These are phyloP conservation scores for Speoplatyrhinus poulsoni DNA, from an alignment of 2,113 vertebrate species.

Conservation along the genomic window DNA sequence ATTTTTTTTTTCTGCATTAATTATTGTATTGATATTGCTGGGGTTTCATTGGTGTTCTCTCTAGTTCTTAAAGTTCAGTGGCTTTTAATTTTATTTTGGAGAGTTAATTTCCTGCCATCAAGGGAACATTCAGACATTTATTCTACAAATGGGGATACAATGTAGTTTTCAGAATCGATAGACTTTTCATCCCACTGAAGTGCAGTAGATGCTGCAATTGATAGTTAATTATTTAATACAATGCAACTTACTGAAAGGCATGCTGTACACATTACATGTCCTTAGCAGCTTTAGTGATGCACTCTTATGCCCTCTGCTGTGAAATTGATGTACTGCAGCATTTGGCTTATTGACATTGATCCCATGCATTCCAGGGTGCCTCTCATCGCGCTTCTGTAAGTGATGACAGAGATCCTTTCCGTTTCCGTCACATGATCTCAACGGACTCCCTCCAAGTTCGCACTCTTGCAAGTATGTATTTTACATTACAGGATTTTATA, in stretches of 20 bases:
- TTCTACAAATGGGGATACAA: too few species aligned
- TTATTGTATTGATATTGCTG: not conserved
- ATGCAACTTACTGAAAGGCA: too few species aligned
- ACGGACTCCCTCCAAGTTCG: conserved; percentile 91
- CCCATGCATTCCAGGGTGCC: conserved; percentile 75
- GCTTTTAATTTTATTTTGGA: not conserved
- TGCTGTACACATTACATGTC: not conserved
- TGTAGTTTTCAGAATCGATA: not conserved
- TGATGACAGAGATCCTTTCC: conserved; percentile 91
- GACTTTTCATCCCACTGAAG: too few species aligned
- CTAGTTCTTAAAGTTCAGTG: not conserved
- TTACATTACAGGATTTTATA: not conserved
- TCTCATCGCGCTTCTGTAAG: conserved; percentile 86
- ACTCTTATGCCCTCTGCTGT: conserved; percentile 51
- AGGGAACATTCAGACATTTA: too few species aligned
- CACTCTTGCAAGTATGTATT: conserved; percentile 77
- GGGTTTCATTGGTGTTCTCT: too few species aligned
- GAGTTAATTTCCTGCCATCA: too few species aligned
- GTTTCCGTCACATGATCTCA: conserved; percentile 96
- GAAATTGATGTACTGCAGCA: conserved; percentile 23
- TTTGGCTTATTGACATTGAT: not conserved
- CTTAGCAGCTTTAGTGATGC: not conserved
- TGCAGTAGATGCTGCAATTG: too few species aligned
- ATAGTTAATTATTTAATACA: not conserved
- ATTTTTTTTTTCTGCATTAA: conserved; percentile 2